Evolutionary conservation across 2,113 vertebrate genomes (phyloP).

Genomic region (Pedetes capensis): DNA sequence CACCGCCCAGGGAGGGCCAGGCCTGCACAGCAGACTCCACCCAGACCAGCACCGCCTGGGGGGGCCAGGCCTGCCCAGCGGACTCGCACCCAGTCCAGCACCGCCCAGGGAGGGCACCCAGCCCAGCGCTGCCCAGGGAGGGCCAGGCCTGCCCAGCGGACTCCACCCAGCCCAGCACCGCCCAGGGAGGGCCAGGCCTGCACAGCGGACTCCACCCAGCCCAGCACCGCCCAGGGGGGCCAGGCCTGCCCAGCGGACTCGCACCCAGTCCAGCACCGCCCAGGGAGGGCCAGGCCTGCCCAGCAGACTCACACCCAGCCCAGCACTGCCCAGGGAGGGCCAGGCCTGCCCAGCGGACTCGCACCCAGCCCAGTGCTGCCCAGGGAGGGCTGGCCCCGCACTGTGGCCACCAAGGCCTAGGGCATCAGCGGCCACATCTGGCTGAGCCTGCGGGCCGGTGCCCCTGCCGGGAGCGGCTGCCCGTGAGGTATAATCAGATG

Average conservation of each 20-base stretch:
- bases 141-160: no score
- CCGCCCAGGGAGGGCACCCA: not conserved
- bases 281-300: no score
- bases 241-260: no score
- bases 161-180: not conserved
- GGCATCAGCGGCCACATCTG: conserved; percentile 59
- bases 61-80: no score
- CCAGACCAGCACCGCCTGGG: no score
- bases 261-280: not conserved
- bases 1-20: not conserved
- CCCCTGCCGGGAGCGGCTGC: conserved; percentile 59
- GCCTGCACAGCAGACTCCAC: not conserved
- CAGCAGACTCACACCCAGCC: not conserved
- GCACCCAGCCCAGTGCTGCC: not conserved
- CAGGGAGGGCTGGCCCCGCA: not conserved
- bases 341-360: no score
- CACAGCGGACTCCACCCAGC: not conserved
- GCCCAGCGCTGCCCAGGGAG: not conserved
- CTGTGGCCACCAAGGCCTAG: not conserved
- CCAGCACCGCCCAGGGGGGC: not conserved
- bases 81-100: not conserved
- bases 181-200: no score
- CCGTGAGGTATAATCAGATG: conserved; percentile 82
- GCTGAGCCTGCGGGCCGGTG: conserved; percentile 22
- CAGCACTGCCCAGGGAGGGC: not conserved